Percentiles rank a stretch among this genome's conserved stretches.
These are phyloP conservation scores for Oryzias javanicus DNA, from an alignment of 2,113 vertebrate species.

Conservation along the genomic window DNA sequence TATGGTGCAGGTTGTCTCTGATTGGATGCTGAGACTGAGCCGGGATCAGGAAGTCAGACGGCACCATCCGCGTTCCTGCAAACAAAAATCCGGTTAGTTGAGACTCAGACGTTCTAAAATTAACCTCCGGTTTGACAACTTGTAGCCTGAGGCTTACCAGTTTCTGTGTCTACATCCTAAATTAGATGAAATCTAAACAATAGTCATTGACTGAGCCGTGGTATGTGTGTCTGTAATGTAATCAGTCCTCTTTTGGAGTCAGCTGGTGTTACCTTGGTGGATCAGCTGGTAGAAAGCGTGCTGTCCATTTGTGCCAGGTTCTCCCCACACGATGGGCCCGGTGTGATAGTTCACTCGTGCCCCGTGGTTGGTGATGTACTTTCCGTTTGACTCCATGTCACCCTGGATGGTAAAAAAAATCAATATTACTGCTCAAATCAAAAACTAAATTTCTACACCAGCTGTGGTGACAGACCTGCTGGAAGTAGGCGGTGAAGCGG, in stretches of 20 bases:
- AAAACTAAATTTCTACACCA: no score
- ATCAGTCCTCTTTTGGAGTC: neutral
- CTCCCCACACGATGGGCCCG: conserved; percentile 96
- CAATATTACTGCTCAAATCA: neutral
- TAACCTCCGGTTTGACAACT: neutral
- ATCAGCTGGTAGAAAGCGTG: conserved; percentile 99
- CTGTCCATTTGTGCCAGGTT: conserved; percentile 97
- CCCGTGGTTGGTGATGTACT: conserved; percentile 91
- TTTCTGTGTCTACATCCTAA: no score
- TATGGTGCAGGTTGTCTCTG: conserved; percentile 92
- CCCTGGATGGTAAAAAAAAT: conserved; percentile 74
- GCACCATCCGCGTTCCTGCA: conserved; percentile 93
- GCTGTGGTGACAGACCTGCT: conserved; percentile 82
- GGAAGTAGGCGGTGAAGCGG: conserved; percentile 98
- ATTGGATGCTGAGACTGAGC: conserved; percentile 92
- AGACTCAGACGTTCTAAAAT: neutral
- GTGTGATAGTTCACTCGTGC: conserved; percentile 89
- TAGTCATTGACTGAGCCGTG: neutral
- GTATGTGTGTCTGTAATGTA: neutral
- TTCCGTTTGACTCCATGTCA: conserved; percentile 98
- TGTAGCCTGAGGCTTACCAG: neutral
- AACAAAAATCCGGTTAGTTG: neutral
- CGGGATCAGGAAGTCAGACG: conserved; percentile 93
- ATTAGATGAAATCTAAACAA: neutral
- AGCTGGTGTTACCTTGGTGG: conserved; percentile 85